These are phyloP conservation scores for Loxodonta africana DNA, from an alignment of 2,113 vertebrate genomes.

Conservation along the genomic window DNA sequence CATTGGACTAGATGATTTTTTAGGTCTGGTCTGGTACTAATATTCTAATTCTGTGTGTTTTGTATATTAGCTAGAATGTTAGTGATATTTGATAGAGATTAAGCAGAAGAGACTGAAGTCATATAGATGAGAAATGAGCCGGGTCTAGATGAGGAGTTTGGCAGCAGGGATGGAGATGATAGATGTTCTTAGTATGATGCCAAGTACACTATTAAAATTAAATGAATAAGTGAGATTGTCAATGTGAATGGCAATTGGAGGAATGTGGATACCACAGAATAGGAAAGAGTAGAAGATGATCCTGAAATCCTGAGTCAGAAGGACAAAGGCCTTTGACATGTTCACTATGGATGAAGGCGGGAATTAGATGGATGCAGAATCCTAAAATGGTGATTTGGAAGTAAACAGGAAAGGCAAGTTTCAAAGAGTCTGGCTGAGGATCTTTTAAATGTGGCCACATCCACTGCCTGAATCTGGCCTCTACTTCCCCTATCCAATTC, in stretches of 20 bases:
- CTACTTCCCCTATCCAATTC: not conserved
- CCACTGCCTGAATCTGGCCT: not conserved
- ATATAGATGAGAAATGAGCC: not conserved
- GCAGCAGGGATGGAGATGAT: not conserved
- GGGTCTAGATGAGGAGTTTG: not conserved
- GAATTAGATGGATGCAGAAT: not conserved
- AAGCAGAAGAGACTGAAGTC: not conserved
- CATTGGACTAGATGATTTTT: not conserved
- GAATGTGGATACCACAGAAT: not conserved
- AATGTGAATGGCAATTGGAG: not conserved
- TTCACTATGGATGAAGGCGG: not conserved
- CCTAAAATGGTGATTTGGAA: not conserved
- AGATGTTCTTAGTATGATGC: not conserved
- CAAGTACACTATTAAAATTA: conserved; percentile 3
- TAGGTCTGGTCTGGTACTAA: not conserved
- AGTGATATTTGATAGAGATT: not conserved
- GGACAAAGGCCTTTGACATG: not conserved
- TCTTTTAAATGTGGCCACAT: not conserved
- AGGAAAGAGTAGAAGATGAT: not conserved
- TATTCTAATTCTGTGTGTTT: not conserved
- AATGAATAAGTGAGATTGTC: not conserved
- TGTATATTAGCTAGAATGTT: not conserved
- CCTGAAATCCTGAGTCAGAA: not conserved
- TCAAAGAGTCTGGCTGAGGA: not conserved
- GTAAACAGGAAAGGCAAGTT: not conserved